These are phyloP conservation scores for Brassicogethes aeneus DNA, from an alignment of 2,888 invertebrate species.

Conservation along the genomic window DNA sequence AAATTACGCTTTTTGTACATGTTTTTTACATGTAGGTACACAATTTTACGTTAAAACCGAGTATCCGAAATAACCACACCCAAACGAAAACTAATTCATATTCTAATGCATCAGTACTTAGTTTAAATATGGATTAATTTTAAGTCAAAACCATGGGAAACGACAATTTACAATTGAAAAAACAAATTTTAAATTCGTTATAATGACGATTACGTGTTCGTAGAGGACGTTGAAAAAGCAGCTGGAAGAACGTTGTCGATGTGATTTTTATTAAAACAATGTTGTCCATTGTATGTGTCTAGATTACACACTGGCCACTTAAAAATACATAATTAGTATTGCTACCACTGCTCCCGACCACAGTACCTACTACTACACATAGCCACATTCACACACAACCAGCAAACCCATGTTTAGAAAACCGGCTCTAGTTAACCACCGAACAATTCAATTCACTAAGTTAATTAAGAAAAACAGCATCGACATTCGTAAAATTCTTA, in stretches of 20 bases:
- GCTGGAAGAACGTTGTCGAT: not conserved
- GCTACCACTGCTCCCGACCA: not conserved
- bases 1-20: too few relatives aligned
- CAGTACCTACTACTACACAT: not conserved
- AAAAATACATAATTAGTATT: conserved; percentile 2
- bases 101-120: too few relatives aligned
- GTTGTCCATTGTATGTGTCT: conserved; percentile 6
- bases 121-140: not conserved
- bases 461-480: too few relatives aligned
- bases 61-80: too few relatives aligned
- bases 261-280: conserved; percentile 11
- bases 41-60: too few relatives aligned
- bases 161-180: not conserved
- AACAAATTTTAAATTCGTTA: not conserved
- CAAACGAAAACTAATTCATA: too few relatives aligned
- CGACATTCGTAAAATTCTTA: too few relatives aligned
- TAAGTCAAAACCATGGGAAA: not conserved
- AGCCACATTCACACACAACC: conserved; percentile 1
- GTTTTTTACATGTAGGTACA: too few relatives aligned
- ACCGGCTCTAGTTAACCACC: conserved; percentile 1
- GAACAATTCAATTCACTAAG: too few relatives aligned
- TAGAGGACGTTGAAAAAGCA: not conserved
- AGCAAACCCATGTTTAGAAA: not conserved
- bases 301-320: conserved; percentile 7
- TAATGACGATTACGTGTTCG: not conserved